Conservation (phyloP, 2,113 vertebrate species). For the Hyperoodon ampullatus region DNA sequence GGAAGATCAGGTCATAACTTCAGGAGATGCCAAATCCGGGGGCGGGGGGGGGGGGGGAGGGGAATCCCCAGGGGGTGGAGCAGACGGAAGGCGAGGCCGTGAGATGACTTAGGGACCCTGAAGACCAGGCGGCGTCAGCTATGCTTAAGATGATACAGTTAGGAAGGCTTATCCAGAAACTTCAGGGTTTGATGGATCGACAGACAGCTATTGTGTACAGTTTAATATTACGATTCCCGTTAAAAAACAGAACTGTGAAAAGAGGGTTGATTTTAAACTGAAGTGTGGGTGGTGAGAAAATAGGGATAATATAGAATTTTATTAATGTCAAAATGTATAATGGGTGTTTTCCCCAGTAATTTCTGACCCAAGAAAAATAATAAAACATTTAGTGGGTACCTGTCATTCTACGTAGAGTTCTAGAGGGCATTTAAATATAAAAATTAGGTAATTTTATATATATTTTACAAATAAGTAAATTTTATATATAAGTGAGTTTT, state of each 20-base stretch:
- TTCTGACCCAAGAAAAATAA: background rate
- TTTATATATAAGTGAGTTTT: background rate
- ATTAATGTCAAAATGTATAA: background rate
- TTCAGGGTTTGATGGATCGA: background rate
- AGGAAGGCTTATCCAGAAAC: background rate
- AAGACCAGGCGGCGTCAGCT: background rate
- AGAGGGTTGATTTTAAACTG: background rate
- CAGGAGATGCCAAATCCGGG: background rate
- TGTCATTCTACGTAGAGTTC: background rate
- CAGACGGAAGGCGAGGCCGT: accelerated
- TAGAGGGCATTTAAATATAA: background rate
- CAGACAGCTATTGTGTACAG: background rate
- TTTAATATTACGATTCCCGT: background rate
- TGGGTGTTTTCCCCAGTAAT: background rate
- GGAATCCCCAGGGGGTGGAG: no score
- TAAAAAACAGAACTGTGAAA: background rate
- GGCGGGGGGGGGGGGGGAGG: no score
- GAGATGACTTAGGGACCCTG: background rate
- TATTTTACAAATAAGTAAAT: conserved; percentile 1
- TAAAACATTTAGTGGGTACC: background rate
- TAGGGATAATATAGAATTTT: background rate
- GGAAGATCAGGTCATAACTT: background rate
- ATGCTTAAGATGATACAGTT: no score
- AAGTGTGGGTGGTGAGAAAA: background rate
- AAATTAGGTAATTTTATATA: background rate